Base-by-base conservation (phyloP, 2,888 invertebrate species). In the Hirtodrosophila trivittata region DNA sequence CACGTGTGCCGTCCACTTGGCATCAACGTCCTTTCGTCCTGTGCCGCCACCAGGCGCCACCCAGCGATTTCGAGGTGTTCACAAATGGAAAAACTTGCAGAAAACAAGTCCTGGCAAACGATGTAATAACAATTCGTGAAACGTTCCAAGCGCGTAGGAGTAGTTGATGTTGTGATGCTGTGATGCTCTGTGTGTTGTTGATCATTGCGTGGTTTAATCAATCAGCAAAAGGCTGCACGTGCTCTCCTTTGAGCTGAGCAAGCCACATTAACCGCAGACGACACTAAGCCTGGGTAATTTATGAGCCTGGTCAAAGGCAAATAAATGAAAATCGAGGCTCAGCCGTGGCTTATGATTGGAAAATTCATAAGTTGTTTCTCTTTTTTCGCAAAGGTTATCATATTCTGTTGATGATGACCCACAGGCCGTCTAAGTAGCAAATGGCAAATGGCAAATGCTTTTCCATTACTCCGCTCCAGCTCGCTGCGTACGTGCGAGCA, bases 51-150 rank as follows among this genome's bases (percentile, higher is more conserved):
- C n/a, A n/a, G n/a, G n/a, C n/a, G n/a, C n/a, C n/a, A n/a, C n/a
- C n/a, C n/a, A 56, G 39, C 49, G 47, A 56, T 37, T 56, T 47
- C 42, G 26, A 75, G 66, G 75, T 77, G 66, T 59, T 54, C 41
- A 45, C 39, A 69, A 60, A 60, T 60, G 57, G 50, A 52, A 69
- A 28, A 71, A 28, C 28, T 28, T 28, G 28, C 28, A 28, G n/a
- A 28, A 82, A 70, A 21, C 18, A 21, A 21, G 18, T 21, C 5
- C 72, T 69, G 70, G 63, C 70, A 59, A 86, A 80, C 80, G 74
- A 67, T 68, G 72, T 70, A 86, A 86, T 86, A 82, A 83, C 84
- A 86, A 86, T 83, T 82, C 86, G 63, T 63, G 54, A 43, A 85
- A 82, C 78, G 85, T 82, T 62, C 63, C 45, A 21, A 51, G 12